Conservation (phyloP, 2,113 vertebrate species). For the Oenanthe melanoleuca region DNA sequence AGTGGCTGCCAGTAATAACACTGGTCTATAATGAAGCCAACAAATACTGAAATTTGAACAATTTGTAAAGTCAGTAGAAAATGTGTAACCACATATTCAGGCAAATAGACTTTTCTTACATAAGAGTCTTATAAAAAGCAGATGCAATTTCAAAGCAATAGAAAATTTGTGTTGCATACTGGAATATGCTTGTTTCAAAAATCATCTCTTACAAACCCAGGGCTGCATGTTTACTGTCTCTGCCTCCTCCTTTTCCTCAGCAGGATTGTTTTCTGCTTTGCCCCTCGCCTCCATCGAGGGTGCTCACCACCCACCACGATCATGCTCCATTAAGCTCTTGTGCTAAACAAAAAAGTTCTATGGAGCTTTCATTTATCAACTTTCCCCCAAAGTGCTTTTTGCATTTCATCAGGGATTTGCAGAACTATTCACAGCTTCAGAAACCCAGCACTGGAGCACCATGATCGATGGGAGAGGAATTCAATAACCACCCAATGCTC, state of each 20-base stretch:
- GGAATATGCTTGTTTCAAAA: neutral
- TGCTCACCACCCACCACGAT: constrained; percentile 34
- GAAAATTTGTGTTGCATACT: constrained; percentile 1
- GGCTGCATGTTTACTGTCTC: neutral
- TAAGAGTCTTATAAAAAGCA: constrained; percentile 58
- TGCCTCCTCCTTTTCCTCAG: neutral
- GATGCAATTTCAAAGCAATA: constrained; percentile 58
- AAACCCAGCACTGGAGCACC: neutral
- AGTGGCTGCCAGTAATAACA: constrained; percentile 51
- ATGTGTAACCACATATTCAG: constrained; percentile 53
- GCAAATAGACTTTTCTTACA: constrained; percentile 53
- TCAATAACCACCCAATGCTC: neutral
- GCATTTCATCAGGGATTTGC: constrained; percentile 55
- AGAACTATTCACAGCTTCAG: constrained; percentile 36
- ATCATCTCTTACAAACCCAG: neutral
- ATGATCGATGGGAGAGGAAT: constrained; percentile 32
- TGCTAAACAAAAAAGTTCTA: constrained; percentile 50
- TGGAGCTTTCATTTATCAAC: constrained; percentile 55
- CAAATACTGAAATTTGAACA: constrained; percentile 64
- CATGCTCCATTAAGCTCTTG: constrained; percentile 61
- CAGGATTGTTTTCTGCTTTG: neutral
- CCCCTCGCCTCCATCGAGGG: neutral
- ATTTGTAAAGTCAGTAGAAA: constrained; percentile 71
- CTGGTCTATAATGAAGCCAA: constrained; percentile 50
- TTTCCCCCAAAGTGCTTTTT: constrained; percentile 36